Base-by-base conservation (phyloP, 2,888 invertebrate genomes). In the Diaprepes abbreviatus region DNA sequence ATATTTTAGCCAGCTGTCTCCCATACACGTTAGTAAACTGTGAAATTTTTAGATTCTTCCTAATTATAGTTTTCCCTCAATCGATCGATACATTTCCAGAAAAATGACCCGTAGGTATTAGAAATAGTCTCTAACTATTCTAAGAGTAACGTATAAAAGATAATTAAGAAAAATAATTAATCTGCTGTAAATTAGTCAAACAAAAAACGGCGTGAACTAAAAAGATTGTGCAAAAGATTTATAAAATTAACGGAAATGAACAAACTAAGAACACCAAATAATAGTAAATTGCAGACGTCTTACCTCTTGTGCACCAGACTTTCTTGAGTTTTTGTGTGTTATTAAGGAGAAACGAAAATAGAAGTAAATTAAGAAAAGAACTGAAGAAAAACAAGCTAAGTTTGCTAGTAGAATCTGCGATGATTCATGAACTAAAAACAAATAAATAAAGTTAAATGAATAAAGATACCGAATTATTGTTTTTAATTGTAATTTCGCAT, bases 271-370 rank as follows among this genome's bases (percentile, higher is more conserved):
- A 62, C 50, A 63, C 43, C 31, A 54, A 55, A 45, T 19, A 33
- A 45, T 21, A n/a, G n/a, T n/a, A 43, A 12, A 6, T 57, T 62
- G 40, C 40, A 52, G 24, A 21, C 52, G 17, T n/a, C 66, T 66
- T 66, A 66, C 66, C 66, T 66, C 59, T 31, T 19, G 50, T 40
- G 38, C 21, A 28, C 59, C 59, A 43, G 36, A 50, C 60, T 64
- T 38, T 24, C 70, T 52, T 21, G 17, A 63, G 62, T 66, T 63
- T 60, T 38, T 59, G 40, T 52, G 60, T 28, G 12, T 33, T 48
- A 70, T 31, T 59, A 45, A 50, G 19, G 57, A 45, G 62, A 59
- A 40, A 31, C 38, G 50, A 48, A 57, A 62, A 43, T 21, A 31
- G 31, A 45, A 63, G 50, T 70, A 58, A 63, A 55, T 19, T 50